Conservation (phyloP, 53 echinoderm and acorn worm genomes). For the Luidia sarsii region DNA sequence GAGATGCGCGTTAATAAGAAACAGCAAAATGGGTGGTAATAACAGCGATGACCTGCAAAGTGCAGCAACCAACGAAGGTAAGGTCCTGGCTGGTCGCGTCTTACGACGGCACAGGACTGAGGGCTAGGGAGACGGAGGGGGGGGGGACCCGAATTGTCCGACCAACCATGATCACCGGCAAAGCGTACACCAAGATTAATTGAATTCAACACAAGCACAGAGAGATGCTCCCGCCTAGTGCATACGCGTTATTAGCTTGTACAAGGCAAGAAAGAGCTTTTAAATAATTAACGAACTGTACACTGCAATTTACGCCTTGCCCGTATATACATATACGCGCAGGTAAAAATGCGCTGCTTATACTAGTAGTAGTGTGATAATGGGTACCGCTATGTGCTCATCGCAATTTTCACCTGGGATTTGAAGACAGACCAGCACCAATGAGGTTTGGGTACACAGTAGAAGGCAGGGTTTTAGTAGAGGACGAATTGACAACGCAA, state of each 20-base stretch:
- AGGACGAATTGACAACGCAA: too few relatives aligned
- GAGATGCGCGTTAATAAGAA: too few relatives aligned
- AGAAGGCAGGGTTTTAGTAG: too few relatives aligned
- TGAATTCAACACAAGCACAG: slow-evolving; percentile 48
- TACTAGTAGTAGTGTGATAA: not conserved
- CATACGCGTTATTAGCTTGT: slow-evolving; percentile 44
- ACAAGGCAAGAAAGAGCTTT: slow-evolving; percentile 29
- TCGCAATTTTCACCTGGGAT: slow-evolving; percentile 16
- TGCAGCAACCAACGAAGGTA: not conserved
- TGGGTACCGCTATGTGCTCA: slow-evolving; percentile 12
- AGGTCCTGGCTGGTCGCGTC: not conserved
- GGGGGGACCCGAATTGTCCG: slow-evolving; percentile 11
- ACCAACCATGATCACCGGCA: slow-evolving; percentile 36
- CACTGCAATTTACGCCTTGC: slow-evolving; percentile 15
- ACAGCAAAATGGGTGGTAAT: too few relatives aligned
- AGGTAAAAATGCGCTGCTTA: not conserved
- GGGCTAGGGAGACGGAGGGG: not conserved
- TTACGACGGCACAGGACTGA: too few relatives aligned
- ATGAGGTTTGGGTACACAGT: too few relatives aligned
- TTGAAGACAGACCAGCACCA: too few relatives aligned
- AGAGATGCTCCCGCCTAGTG: not conserved
- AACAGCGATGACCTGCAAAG: slow-evolving; percentile 46
- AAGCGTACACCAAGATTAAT: slow-evolving; percentile 46
- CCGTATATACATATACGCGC: not conserved
- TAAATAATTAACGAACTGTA: slow-evolving; percentile 45